phyloP scores from a whole-genome alignment of 2,113 vertebrate genomes.

The Macrotis lagotis region DNA sequence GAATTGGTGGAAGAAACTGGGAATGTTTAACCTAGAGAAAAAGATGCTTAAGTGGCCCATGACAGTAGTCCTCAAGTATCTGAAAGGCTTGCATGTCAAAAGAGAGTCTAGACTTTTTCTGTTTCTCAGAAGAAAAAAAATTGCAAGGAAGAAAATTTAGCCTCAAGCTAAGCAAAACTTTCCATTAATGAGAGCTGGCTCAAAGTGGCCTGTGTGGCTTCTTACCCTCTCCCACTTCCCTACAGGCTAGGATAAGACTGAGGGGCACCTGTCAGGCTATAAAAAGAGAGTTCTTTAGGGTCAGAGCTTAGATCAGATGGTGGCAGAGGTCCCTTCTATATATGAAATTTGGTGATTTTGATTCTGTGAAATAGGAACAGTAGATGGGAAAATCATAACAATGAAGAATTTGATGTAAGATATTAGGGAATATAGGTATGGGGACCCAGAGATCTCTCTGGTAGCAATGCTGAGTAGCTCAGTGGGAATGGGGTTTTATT shows the following conservation, averaged over 20 bases:
- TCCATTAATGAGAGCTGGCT: neutral
- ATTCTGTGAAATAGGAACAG: neutral
- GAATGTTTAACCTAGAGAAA: too few species aligned
- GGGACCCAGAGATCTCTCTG: accelerated
- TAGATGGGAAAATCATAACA: neutral
- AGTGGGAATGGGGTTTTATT: neutral
- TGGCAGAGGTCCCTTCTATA: neutral
- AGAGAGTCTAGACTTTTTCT: neutral
- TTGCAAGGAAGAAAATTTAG: neutral
- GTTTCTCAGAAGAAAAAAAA: too few species aligned
- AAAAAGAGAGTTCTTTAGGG: neutral
- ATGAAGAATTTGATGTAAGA: neutral
- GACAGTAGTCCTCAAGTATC: neutral
- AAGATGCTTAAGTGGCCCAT: too few species aligned
- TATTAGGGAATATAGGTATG: neutral
- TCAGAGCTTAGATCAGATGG: neutral
- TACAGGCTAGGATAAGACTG: neutral
- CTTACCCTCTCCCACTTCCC: neutral
- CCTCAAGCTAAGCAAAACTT: neutral
- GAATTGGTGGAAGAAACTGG: neutral
- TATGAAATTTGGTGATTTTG: neutral
- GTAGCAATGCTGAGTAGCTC: neutral
- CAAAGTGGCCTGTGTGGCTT: neutral
- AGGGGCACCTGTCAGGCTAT: neutral
- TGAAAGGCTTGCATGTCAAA: neutral